phyloP scores from a whole-genome alignment of 30 jellyfish, hydroid and myxozoan species.

The Chrysaora quinquecirrha region DNA sequence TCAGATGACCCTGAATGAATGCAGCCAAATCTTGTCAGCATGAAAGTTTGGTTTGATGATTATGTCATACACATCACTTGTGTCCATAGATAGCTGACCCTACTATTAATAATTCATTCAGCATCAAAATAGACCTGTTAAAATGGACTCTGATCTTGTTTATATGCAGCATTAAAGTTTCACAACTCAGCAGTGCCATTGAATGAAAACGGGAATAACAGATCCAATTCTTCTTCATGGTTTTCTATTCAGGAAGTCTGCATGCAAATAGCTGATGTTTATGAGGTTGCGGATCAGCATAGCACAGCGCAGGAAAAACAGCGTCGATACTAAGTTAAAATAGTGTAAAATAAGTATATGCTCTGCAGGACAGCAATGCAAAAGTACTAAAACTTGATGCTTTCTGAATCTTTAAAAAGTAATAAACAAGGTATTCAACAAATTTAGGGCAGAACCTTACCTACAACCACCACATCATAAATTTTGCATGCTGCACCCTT shows the following conservation, averaged over 20 bases:
- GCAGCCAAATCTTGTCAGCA: background rate
- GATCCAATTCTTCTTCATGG: no score
- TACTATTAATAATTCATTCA: no score
- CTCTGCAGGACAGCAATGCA: no score
- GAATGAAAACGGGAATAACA: no score
- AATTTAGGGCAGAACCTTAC: constrained; percentile 19
- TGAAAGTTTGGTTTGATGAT: background rate
- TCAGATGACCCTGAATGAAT: background rate
- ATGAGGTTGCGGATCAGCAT: no score
- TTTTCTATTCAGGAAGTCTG: no score
- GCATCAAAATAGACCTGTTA: background rate
- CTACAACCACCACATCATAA: constrained; percentile 83
- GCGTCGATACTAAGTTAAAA: no score
- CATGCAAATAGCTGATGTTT: no score
- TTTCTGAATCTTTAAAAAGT: background rate
- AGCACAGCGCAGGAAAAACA: no score
- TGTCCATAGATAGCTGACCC: background rate
- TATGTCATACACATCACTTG: background rate
- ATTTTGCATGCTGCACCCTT: constrained; percentile 45
- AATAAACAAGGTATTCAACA: background rate
- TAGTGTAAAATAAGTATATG: no score
- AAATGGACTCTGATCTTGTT: background rate
- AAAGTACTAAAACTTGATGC: background rate
- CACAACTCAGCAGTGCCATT: background rate
- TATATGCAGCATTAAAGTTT: background rate